Conservation (phyloP, 1,140 invertebrate genomes). For the Akabosia matsudoensis region DNA sequence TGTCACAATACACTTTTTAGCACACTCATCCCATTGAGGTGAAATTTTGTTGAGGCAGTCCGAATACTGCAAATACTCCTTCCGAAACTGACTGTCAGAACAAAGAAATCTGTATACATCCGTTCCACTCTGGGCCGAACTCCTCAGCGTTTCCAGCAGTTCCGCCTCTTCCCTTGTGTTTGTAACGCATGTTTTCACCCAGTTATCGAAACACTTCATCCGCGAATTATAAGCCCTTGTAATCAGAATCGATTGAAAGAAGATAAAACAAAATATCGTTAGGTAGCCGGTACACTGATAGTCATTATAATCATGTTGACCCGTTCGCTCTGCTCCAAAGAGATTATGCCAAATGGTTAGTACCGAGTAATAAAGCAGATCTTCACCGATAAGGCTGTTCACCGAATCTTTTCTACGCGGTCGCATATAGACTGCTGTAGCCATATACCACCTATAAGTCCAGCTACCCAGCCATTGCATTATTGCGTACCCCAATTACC, state of each 20-base stretch:
- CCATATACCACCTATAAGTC: too few relatives aligned
- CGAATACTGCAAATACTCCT: slow-evolving; percentile 30
- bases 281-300: too few relatives aligned
- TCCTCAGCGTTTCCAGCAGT: slow-evolving; percentile 21
- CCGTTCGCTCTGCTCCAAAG: too few relatives aligned
- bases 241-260: background rate
- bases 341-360: too few relatives aligned
- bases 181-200: slow-evolving; percentile 26
- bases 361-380: too few relatives aligned
- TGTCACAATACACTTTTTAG: slow-evolving; percentile 27
- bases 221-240: slow-evolving; percentile 32
- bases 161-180: too few relatives aligned
- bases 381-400: too few relatives aligned
- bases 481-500: too few relatives aligned
- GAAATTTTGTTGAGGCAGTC: slow-evolving; percentile 31
- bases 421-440: too few relatives aligned
- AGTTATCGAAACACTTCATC: slow-evolving; percentile 34
- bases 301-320: too few relatives aligned
- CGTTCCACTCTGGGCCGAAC: slow-evolving; percentile 26
- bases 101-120: slow-evolving; percentile 36
- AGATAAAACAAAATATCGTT: slow-evolving; percentile 12
- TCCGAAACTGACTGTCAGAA: slow-evolving; percentile 25
- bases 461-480: too few relatives aligned
- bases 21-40: slow-evolving; percentile 33
- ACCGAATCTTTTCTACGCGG: too few relatives aligned